Evolutionary conservation across 2,113 vertebrate species (phyloP).

Genomic region (Apeltes quadracus): DNA sequence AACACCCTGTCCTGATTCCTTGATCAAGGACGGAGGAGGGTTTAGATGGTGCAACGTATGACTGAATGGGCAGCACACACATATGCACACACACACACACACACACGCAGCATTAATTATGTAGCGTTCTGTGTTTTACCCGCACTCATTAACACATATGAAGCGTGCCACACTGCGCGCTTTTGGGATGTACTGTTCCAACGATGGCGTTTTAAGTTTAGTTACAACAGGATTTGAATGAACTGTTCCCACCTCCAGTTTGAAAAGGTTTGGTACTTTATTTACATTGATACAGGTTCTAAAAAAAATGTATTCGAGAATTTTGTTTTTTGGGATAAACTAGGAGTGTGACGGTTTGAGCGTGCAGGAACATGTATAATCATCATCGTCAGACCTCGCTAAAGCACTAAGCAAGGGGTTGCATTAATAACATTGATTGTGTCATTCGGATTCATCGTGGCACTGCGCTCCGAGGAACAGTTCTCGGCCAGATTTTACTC

Average conservation of each 20-base stretch:
- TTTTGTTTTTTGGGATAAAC: not conserved
- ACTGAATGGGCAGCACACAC: constrained; percentile 53
- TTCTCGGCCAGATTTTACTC: not conserved
- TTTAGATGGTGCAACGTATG: constrained; percentile 46
- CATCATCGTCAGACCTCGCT: not conserved
- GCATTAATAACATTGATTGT: not conserved
- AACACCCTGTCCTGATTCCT: constrained; percentile 74
- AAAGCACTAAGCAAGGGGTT: not conserved
- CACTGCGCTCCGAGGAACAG: too few relatives aligned
- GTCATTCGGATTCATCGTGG: not conserved
- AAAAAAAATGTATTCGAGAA: too few relatives aligned
- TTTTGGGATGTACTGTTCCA: not conserved
- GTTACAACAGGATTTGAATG: not conserved
- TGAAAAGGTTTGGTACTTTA: too few relatives aligned
- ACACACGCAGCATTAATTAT: not conserved
- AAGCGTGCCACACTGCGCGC: not conserved
- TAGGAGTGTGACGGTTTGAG: not conserved
- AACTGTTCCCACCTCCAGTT: too few relatives aligned
- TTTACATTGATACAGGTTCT: not conserved
- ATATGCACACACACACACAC: not conserved
- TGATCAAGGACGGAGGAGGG: constrained; percentile 70
- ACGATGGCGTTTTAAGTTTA: not conserved
- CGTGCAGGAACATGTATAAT: not conserved
- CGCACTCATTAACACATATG: not conserved
- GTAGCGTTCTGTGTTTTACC: not conserved